These are phyloP conservation scores for Anoplolepis gracilipes DNA, from an alignment of 1,140 invertebrate genomes.

Conservation along the genomic window DNA sequence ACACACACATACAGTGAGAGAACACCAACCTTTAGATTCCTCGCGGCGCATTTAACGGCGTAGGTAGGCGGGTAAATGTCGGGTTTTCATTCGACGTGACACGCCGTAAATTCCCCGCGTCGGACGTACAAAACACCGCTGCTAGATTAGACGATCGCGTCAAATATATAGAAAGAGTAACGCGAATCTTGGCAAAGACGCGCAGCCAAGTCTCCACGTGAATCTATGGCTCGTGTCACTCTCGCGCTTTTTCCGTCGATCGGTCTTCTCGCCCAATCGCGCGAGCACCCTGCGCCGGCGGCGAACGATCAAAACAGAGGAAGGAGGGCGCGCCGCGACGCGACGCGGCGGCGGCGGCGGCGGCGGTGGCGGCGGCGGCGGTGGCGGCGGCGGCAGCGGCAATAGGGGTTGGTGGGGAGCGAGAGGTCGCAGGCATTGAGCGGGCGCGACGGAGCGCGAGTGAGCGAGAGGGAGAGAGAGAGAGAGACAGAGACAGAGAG, in stretches of 20 bases:
- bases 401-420: constrained; percentile 18
- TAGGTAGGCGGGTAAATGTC: neutral
- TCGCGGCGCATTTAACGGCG: neutral
- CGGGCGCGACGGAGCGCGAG: constrained; percentile 43
- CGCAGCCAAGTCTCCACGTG: constrained; percentile 26
- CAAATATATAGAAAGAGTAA: neutral
- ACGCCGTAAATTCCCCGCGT: neutral
- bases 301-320: constrained; percentile 54
- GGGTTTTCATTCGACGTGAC: neutral
- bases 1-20: no score
- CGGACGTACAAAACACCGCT: neutral
- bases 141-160: neutral
- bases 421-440: constrained; percentile 50
- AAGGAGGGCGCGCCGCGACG: constrained; percentile 54
- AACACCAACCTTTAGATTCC: constrained; percentile 33
- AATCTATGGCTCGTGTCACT: neutral
- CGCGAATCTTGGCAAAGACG: neutral
- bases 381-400: neutral
- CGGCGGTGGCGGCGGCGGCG: neutral
- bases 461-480: neutral
- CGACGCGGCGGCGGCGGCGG: constrained; percentile 17
- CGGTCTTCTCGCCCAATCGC: constrained; percentile 21
- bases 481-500: neutral
- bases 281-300: constrained; percentile 52
- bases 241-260: constrained; percentile 46